phyloP scores from a whole-genome alignment of 2,797 vertebrate species.

The Pelobates cultripes region DNA sequence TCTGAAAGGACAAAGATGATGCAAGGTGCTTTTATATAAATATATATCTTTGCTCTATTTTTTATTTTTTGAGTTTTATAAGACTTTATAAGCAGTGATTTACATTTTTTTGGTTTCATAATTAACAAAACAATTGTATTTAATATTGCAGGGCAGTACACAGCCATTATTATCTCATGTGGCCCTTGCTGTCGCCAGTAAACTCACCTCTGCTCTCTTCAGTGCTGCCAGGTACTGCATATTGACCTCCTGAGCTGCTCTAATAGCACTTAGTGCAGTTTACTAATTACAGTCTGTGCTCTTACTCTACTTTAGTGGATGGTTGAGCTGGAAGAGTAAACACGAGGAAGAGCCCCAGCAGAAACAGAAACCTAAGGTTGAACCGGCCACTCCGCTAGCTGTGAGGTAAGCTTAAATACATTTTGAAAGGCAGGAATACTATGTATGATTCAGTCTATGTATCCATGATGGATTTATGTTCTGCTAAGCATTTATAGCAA shows the following conservation, averaged over 20 bases:
- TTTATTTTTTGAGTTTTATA: too few species aligned
- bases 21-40: too few species aligned
- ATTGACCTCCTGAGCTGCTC: not conserved
- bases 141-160: constrained; percentile 83
- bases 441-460: too few species aligned
- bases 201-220: constrained; percentile 96
- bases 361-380: constrained; percentile 95
- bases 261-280: not conserved
- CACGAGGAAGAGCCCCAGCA: constrained; percentile 87
- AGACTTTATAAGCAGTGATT: too few species aligned
- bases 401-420: constrained; percentile 78
- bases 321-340: constrained; percentile 95
- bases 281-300: not conserved
- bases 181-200: constrained; percentile 95
- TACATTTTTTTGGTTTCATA: too few species aligned
- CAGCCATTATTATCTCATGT: constrained; percentile 95
- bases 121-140: constrained; percentile 6
- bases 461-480: too few species aligned
- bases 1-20: too few species aligned
- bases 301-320: constrained; percentile 77
- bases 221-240: constrained; percentile 90
- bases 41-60: too few species aligned
- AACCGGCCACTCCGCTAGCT: constrained; percentile 87
- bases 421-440: too few species aligned
- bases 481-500: too few species aligned